Conservation (phyloP, 30 jellyfish, hydroid and myxozoan species). For the Cassiopea andromeda region DNA sequence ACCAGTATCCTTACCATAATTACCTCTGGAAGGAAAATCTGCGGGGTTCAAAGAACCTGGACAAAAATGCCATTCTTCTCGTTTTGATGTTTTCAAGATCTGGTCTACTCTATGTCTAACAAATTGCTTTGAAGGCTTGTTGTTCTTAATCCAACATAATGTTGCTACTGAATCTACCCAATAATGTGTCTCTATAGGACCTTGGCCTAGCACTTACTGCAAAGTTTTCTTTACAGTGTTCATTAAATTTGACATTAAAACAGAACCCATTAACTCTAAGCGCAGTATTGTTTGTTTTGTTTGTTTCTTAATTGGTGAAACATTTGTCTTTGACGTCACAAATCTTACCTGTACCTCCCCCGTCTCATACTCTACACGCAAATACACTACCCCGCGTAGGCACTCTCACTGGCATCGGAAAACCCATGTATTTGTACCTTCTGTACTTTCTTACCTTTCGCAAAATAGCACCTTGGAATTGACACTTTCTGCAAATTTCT, state of each 20-base stretch:
- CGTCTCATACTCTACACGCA: slow-evolving; percentile 55
- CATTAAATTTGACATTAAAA: background rate
- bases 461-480: slow-evolving; percentile 30
- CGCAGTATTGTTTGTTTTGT: slow-evolving; percentile 67
- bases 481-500: background rate
- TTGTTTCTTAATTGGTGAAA: slow-evolving; percentile 66
- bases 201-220: slow-evolving; percentile 40
- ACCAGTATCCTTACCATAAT: background rate
- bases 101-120: background rate
- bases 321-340: slow-evolving; percentile 32
- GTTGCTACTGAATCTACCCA: slow-evolving; percentile 84
- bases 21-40: background rate
- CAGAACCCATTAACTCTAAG: slow-evolving; percentile 68
- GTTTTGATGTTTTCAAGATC: background rate
- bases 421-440: slow-evolving; percentile 73
- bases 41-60: background rate
- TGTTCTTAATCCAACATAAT: slow-evolving; percentile 63
- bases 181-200: slow-evolving; percentile 28
- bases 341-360: slow-evolving; percentile 51
- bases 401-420: slow-evolving; percentile 77
- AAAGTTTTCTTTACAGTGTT: background rate
- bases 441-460: slow-evolving; percentile 6
- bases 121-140: background rate
- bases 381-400: slow-evolving; percentile 76
- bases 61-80: background rate